phyloP scores from a whole-genome alignment of 2,113 vertebrate genomes.

The Passer montanus region DNA sequence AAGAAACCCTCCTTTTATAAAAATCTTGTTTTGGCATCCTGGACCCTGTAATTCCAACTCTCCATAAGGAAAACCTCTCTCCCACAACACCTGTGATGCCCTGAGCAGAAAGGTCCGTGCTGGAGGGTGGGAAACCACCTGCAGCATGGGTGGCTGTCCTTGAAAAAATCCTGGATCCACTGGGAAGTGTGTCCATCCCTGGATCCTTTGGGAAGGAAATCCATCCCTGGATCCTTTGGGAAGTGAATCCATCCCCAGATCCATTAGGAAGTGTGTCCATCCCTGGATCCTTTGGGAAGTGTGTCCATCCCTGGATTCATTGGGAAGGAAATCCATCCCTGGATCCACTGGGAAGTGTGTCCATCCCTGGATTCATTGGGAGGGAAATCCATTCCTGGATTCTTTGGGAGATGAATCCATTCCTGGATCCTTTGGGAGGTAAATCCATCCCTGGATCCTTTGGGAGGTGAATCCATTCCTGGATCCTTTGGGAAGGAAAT shows the following conservation, averaged over 20 bases:
- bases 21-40: accelerated
- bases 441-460: no score
- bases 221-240: no score
- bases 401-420: no score
- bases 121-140: neutral
- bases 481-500: neutral
- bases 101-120: neutral
- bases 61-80: neutral
- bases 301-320: neutral
- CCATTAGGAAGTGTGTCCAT: no score
- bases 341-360: neutral
- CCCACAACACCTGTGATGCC: neutral
- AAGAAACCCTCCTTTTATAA: neutral
- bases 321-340: neutral
- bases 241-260: no score
- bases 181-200: no score
- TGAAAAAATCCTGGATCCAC: neutral
- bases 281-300: neutral
- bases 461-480: neutral
- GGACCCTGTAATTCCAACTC: neutral
- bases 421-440: no score
- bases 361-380: no score
- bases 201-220: no score
- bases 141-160: neutral
- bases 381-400: no score